Conservation (phyloP, 2,888 invertebrate species). For the Rosalia funebris region DNA sequence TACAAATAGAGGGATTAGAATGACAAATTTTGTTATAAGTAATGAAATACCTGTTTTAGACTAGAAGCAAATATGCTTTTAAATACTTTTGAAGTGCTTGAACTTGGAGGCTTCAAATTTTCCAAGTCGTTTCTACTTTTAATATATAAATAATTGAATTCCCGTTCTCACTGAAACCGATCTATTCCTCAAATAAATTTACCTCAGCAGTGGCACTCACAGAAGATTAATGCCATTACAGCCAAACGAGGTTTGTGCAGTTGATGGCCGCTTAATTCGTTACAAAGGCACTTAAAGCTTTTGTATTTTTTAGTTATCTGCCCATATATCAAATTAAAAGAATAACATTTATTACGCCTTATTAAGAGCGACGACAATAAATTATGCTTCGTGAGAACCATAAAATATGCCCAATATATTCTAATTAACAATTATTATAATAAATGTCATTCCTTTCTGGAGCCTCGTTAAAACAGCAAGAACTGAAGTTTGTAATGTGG, state of each 20-base stretch:
- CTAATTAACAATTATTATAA: constrained; percentile 36
- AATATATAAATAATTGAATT: too few relatives aligned
- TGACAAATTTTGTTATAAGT: too few relatives aligned
- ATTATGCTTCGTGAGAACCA: constrained; percentile 24
- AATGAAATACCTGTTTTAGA: too few relatives aligned
- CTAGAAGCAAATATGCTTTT: too few relatives aligned
- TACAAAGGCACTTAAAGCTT: constrained; percentile 29
- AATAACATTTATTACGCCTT: constrained; percentile 34
- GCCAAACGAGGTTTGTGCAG: constrained; percentile 10
- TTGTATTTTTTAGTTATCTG: constrained; percentile 32
- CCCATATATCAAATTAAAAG: constrained; percentile 36
- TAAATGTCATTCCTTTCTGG: constrained; percentile 11
- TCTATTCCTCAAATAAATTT: not conserved
- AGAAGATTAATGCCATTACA: not conserved
- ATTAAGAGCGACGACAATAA: constrained; percentile 26
- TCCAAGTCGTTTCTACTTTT: too few relatives aligned
- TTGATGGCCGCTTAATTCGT: constrained; percentile 17
- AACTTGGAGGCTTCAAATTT: too few relatives aligned
- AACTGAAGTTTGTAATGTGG: too few relatives aligned
- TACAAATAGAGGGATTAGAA: too few relatives aligned
- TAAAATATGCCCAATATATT: constrained; percentile 30
- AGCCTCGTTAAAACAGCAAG: not conserved
- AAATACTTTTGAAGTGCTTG: too few relatives aligned
- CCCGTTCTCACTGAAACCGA: too few relatives aligned
- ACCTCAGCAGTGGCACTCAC: not conserved